Evolutionary conservation across 2,113 vertebrate genomes (phyloP).

Genomic region (Gnathonemus longibarbis): DNA sequence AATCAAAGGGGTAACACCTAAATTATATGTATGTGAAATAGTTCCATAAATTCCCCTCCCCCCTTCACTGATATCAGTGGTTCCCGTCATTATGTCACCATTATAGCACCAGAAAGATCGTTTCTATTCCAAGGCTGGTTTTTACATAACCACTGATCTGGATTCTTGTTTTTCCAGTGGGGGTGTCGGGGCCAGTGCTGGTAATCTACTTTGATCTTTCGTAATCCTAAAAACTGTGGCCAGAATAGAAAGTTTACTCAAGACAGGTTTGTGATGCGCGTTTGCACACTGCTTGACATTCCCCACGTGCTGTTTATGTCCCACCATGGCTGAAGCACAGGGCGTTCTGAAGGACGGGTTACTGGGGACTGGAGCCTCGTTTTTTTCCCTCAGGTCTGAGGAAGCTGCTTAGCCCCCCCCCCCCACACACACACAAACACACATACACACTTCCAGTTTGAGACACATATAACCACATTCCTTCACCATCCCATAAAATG

Average conservation of each 20-base stretch:
- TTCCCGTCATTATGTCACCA: neutral
- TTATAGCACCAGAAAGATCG: neutral
- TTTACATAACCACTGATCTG: constrained; percentile 28
- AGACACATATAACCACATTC: neutral
- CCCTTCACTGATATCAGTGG: neutral
- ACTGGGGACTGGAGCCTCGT: neutral
- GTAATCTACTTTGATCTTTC: constrained; percentile 9
- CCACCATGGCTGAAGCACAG: neutral
- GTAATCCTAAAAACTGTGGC: constrained; percentile 1
- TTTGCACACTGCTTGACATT: neutral
- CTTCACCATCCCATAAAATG: neutral
- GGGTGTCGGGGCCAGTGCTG: neutral
- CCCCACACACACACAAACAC: too few species aligned
- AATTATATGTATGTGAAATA: neutral
- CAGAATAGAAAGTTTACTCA: neutral
- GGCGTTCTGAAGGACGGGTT: neutral
- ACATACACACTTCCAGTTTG: neutral
- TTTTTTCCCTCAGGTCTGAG: neutral
- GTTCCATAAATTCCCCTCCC: neutral
- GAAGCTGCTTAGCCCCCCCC: neutral
- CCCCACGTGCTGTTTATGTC: neutral
- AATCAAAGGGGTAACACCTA: neutral
- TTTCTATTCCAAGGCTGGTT: constrained; percentile 3
- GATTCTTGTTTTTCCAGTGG: neutral
- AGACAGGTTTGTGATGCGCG: neutral